phyloP scores from a whole-genome alignment of 2,888 invertebrate species.

The Marasmarcha lunaedactyla region DNA sequence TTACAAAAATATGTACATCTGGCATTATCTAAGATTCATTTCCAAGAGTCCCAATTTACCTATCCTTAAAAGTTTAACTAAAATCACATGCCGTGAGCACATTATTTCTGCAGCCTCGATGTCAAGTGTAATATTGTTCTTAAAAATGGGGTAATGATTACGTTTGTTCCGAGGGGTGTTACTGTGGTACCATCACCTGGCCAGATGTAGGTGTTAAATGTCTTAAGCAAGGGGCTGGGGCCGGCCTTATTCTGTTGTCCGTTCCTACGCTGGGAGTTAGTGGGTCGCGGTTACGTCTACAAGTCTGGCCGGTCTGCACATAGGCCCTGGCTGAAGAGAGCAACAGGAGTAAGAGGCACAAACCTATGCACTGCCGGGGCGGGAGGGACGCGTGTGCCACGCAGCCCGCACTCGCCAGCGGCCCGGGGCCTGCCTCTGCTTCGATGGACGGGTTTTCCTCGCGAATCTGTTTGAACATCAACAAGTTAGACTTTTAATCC shows the following conservation, averaged over 20 bases:
- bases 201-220: conserved; percentile 10
- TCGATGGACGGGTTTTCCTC: conserved; percentile 38
- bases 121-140: not conserved
- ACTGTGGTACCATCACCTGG: conserved; percentile 27
- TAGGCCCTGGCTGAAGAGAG: conserved; percentile 13
- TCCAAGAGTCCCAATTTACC: not conserved
- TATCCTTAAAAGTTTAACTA: conserved; percentile 44
- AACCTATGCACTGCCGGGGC: conserved; percentile 61
- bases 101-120: conserved; percentile 9
- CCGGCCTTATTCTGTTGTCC: conserved; percentile 27
- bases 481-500: too few species aligned
- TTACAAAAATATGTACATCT: not conserved
- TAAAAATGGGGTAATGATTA: conserved; percentile 2
- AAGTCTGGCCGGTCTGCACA: not conserved
- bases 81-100: conserved; percentile 48
- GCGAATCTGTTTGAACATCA: too few species aligned
- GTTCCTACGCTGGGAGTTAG: conserved; percentile 46
- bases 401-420: conserved; percentile 33
- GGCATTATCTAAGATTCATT: not conserved
- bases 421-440: conserved; percentile 32
- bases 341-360: conserved; percentile 56
- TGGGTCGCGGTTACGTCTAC: conserved; percentile 36
- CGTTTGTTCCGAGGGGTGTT: conserved; percentile 11
- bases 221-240: conserved; percentile 43
- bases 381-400: conserved; percentile 38